These are phyloP conservation scores for Habroteleia sp. DNA, from an alignment of 2,888 invertebrate species.

Conservation along the genomic window DNA sequence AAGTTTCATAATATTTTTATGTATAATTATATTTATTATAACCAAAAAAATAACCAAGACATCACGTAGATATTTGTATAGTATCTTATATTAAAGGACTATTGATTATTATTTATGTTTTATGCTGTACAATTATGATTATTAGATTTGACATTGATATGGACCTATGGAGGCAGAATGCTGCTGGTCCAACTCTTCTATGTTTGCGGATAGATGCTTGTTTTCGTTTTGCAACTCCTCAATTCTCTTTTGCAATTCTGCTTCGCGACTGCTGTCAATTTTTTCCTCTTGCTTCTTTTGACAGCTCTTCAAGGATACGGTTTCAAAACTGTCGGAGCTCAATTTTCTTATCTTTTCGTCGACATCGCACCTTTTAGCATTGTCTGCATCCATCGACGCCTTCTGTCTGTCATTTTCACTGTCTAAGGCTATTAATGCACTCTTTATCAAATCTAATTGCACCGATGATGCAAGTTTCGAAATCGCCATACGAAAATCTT, in stretches of 20 bases:
- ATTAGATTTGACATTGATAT: too few species aligned
- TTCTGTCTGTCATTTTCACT: conserved; percentile 69
- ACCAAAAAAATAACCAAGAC: too few species aligned
- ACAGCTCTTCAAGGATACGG: conserved; percentile 64
- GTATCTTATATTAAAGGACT: too few species aligned
- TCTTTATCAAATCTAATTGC: conserved; percentile 74
- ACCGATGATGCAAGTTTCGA: conserved; percentile 77
- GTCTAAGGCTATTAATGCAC: conserved; percentile 76
- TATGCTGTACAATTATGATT: too few species aligned
- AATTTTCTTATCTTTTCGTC: conserved; percentile 68
- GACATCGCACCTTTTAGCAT: conserved; percentile 70
- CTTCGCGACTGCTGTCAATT: conserved; percentile 66
- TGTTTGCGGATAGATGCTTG: conserved; percentile 82
- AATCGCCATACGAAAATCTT: conserved; percentile 77
- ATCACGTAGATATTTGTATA: too few species aligned
- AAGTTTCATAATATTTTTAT: too few species aligned
- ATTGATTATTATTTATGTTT: too few species aligned
- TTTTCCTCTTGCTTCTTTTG: conserved; percentile 60
- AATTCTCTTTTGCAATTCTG: conserved; percentile 81
- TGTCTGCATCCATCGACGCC: conserved; percentile 31
- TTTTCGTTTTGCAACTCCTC: conserved; percentile 83
- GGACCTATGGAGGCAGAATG: conserved; percentile 85
- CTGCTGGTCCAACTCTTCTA: conserved; percentile 89
- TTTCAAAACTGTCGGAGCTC: conserved; percentile 65
- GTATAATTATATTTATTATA: too few species aligned